Evolutionary conservation across 1,140 invertebrate genomes (phyloP), one percentile per base, ranked within the genome.

Genomic region (Euura saliciscinereae): DNA sequence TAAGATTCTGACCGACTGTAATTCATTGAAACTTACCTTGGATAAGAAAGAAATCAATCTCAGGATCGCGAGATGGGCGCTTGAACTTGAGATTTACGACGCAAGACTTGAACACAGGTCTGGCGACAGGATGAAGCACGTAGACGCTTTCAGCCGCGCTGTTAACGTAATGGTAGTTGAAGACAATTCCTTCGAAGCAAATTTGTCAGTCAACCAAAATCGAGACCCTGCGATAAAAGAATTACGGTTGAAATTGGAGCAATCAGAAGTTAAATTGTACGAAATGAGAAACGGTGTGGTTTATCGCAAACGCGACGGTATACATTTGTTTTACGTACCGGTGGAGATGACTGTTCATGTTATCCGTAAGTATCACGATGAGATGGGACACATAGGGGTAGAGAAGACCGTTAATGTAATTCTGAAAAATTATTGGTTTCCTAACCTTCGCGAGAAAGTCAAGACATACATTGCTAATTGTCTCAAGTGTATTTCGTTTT

Each of bases 261-360:
- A 70, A 11, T 64, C 46, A 7, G 70, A 78, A 69, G 45, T 66
- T 4, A 59, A 43, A 45, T 73, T 71, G 45, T 76, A 51, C 71
- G 78, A 79, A 69, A 70, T 79, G 71, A 59, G 76, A 28, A 78
- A 78, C 65, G 72, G 73, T 5, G 7, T 78, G 13, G 75, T 78
- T 6, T 79, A 77, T 67, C 42, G 76, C 8, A 78, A 79, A 45
- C 11, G 7, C 8, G 70, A 69, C 10, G 68, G 69, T n/a, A 66
- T 68, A 6, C 67, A 75, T 64, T 66, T 77, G 51, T 79, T 78
- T 70, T 79, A 74, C 71, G 79, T 80, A 59, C 79, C 79, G 3
- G 13, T 73, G 68, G 44, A 11, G 3, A 80, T 80, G 78, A 71
- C 74, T 65, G 43, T 8, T 59, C 68, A 71, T 59, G 73, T 80